Base-by-base conservation (phyloP, 1,140 invertebrate species). In the Triops cancriformis region DNA sequence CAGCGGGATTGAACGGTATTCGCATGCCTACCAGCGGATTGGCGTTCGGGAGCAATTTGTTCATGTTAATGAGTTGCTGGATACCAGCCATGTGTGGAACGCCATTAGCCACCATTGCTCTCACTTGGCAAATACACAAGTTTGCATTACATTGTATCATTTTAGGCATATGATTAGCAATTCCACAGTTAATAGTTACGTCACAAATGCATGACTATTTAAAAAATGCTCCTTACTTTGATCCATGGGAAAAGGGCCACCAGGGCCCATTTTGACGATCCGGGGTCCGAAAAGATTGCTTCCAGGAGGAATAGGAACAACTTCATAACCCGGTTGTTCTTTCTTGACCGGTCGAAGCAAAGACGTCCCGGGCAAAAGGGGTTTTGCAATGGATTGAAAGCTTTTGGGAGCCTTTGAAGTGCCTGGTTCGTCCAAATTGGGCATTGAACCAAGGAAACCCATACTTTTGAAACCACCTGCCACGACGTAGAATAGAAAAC, bases 241-340 rank as follows among this genome's bases (percentile, higher is more conserved):
- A 26, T 42, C 28, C 14, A 43, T 51, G 26, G 26, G 27, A 27
- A 27, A 51, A 10, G 26, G 10, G 37, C 42, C 43, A 26, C 41
- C 75, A 76, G 23, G 41, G 14, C 42, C 27, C 12, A 26, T 23
- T 26, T 27, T 76, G 26, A 28, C 75, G 1, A 18, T 41, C 26
- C 75, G 26, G 4, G 64, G 42, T 26, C 75, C 75, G 64, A 76
- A 76, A 51, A 64, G 43, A 28, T 41, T 26, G 18, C 26, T 18
- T 28, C 75, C 75, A 45, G 75, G 75, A 45, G 75, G 37, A 28
- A 76, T 51, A 26, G 42, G 75, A 28, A 76, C 64, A 18, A 76
- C 75, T 76, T 76, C 75, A 28, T 76, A 76, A 45, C 75, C 75
- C 45, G 75, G 75, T 28, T 76, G 41, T 42, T 45, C 26, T 43